phyloP scores from a whole-genome alignment of 2,888 invertebrate genomes.

The Tineola bisselliella region DNA sequence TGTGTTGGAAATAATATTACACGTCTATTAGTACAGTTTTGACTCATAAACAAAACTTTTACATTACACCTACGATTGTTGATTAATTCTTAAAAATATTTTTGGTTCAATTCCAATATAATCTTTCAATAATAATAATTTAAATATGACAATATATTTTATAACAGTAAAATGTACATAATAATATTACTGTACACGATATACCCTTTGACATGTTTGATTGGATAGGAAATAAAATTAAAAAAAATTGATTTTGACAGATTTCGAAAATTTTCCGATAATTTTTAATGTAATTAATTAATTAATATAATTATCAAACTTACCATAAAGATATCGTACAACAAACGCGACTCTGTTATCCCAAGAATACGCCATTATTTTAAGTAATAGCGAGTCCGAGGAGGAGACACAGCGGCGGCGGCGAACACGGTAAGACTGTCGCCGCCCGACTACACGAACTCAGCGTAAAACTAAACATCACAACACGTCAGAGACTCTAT shows the following conservation, averaged over 20 bases:
- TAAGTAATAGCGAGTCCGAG: neutral
- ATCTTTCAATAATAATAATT: neutral
- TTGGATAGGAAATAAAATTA: too few species aligned
- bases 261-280: too few species aligned
- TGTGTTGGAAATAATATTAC: too few species aligned
- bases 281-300: too few species aligned
- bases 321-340: constrained; percentile 84
- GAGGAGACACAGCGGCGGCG: neutral
- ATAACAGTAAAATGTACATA: too few species aligned
- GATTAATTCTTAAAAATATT: neutral
- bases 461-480: neutral
- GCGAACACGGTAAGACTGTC: neutral
- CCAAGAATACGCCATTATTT: constrained; percentile 81
- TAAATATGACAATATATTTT: too few species aligned
- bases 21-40: neutral
- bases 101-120: neutral
- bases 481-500: neutral
- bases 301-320: constrained; percentile 21
- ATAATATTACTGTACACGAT: too few species aligned
- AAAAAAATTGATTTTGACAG: too few species aligned
- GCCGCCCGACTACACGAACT: neutral
- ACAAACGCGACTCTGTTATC: constrained; percentile 85
- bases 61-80: neutral
- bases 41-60: neutral
- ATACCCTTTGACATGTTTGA: too few species aligned